Evolutionary conservation across 2,888 invertebrate species (phyloP).

Genomic region (Aleiodes alternator): DNA sequence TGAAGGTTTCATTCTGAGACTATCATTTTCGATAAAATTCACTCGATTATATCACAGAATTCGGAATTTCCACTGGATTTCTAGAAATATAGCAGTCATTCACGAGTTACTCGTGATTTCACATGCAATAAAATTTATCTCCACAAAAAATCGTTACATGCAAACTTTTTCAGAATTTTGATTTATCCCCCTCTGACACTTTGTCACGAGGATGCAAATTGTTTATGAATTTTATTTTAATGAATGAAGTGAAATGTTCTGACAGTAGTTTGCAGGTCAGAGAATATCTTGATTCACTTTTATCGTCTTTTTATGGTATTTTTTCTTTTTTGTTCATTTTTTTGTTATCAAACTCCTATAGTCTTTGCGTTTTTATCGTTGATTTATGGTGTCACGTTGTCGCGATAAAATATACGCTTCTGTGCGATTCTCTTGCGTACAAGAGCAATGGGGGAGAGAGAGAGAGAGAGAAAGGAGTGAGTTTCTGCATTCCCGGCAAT

Average conservation of each 20-base stretch:
- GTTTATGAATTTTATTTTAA: constrained; percentile 15
- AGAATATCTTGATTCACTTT: constrained; percentile 21
- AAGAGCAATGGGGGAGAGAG: background rate
- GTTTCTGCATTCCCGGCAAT: no score
- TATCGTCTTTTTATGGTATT: constrained; percentile 2
- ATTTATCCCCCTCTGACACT: background rate
- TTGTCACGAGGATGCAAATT: constrained; percentile 13
- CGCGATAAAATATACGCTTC: constrained; percentile 26
- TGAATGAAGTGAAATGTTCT: constrained; percentile 2
- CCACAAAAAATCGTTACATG: background rate
- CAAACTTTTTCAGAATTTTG: constrained; percentile 9
- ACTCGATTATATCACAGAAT: no score
- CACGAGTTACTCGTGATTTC: no score
- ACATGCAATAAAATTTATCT: background rate
- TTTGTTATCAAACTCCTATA: background rate
- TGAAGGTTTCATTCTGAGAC: no score
- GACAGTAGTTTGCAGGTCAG: constrained; percentile 17
- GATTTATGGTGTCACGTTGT: constrained; percentile 24
- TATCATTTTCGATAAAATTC: no score
- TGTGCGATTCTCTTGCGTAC: constrained; percentile 7
- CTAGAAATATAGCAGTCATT: no score
- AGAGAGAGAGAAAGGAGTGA: background rate
- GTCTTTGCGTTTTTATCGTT: constrained; percentile 25
- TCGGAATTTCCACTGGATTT: no score
- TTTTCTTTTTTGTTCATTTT: constrained; percentile 3